phyloP scores from a whole-genome alignment of 2,888 invertebrate genomes.

The Auanema freiburgensis region DNA sequence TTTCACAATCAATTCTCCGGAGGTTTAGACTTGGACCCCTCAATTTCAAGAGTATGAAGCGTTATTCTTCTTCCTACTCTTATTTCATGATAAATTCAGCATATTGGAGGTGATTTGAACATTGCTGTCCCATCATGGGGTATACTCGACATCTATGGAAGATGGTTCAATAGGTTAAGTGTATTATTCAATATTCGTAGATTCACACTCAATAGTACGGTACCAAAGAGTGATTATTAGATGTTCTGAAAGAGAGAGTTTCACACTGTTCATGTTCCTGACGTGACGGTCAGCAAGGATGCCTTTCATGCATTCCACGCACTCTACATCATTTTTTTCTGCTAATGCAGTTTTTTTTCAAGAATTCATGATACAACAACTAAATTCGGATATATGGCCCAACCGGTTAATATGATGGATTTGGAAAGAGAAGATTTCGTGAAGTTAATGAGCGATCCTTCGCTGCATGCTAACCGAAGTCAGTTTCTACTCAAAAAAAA shows the following conservation, averaged over 20 bases:
- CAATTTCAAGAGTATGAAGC: slow-evolving; percentile 44
- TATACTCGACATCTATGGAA: slow-evolving; percentile 51
- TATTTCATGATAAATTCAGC: slow-evolving; percentile 39
- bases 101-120: slow-evolving; percentile 56
- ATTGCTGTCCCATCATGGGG: slow-evolving; percentile 55
- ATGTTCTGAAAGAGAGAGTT: not conserved
- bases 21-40: slow-evolving; percentile 53
- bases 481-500: slow-evolving; percentile 6
- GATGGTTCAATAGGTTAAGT: slow-evolving; percentile 39
- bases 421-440: slow-evolving; percentile 51
- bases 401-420: slow-evolving; percentile 57
- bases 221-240: not conserved
- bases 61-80: too few relatives aligned
- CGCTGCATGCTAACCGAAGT: slow-evolving; percentile 47
- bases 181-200: not conserved
- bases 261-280: too few relatives aligned
- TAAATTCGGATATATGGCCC: slow-evolving; percentile 51
- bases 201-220: not conserved
- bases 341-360: not conserved
- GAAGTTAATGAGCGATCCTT: slow-evolving; percentile 45
- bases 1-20: slow-evolving; percentile 54
- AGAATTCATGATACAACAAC: slow-evolving; percentile 45
- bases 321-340: not conserved
- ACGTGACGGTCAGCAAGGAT: too few relatives aligned
- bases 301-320: not conserved